phyloP scores from a whole-genome alignment of 2,113 vertebrate species.

The Campylomormyrus numenius region DNA sequence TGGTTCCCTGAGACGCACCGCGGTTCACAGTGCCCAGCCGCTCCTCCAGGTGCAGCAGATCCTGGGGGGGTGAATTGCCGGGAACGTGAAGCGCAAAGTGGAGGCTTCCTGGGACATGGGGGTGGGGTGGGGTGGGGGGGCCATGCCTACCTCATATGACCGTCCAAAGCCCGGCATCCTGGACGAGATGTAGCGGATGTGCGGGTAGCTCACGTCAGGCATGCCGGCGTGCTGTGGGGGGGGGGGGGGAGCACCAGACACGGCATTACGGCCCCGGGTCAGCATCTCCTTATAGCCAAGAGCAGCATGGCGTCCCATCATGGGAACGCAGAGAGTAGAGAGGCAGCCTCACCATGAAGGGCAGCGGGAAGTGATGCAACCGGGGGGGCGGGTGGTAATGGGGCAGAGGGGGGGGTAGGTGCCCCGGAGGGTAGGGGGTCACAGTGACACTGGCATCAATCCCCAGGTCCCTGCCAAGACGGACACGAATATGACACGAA shows the following conservation, averaged over 20 bases:
- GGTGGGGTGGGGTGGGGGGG: neutral
- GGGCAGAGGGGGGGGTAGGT: constrained; percentile 73
- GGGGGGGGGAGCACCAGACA: neutral
- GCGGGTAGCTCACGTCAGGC: constrained; percentile 82
- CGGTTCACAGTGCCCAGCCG: constrained; percentile 95
- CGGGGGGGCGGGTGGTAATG: constrained; percentile 86
- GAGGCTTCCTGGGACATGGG: neutral
- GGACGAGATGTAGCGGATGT: constrained; percentile 99
- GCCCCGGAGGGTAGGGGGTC: constrained; percentile 83
- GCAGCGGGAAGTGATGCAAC: constrained; percentile 91
- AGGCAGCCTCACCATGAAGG: constrained; percentile 79
- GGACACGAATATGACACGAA: too few relatives aligned
- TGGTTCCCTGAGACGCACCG: constrained; percentile 97
- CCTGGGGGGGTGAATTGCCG: constrained; percentile 54
- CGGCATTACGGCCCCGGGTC: neutral
- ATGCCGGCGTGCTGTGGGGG: constrained; percentile 61
- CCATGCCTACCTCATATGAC: constrained; percentile 87
- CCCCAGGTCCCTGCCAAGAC: constrained; percentile 79
- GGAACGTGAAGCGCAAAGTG: neutral
- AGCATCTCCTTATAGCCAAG: neutral
- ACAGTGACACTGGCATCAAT: constrained; percentile 94
- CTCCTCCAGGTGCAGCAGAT: constrained; percentile 96
- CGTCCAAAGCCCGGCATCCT: constrained; percentile 85
- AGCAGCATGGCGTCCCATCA: neutral
- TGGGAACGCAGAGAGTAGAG: neutral